These are phyloP conservation scores for Periophthalmodon schlosseri DNA, from an alignment of 2,113 vertebrate species.

Conservation along the genomic window DNA sequence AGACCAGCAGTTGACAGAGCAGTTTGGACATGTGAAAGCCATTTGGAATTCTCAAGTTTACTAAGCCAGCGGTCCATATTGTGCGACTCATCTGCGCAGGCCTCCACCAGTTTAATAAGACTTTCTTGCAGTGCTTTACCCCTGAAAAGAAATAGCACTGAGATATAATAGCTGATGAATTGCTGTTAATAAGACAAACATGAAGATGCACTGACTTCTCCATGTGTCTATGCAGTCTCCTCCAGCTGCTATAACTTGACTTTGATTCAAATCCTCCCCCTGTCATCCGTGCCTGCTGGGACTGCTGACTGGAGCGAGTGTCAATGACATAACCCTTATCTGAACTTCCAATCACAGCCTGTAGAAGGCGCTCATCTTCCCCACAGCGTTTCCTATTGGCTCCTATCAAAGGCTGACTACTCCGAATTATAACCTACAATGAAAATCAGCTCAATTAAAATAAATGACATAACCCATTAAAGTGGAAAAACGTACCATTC, in stretches of 20 bases:
- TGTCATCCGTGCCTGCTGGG: constrained; percentile 79
- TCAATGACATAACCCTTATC: constrained; percentile 81
- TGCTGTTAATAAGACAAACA: no score
- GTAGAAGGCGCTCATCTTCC: constrained; percentile 81
- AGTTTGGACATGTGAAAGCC: constrained; percentile 84
- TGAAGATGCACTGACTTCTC: constrained; percentile 75
- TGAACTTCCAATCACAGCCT: constrained; percentile 49
- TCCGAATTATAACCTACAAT: constrained; percentile 81
- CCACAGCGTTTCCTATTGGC: constrained; percentile 81
- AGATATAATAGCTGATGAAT: not conserved
- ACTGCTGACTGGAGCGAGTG: constrained; percentile 78
- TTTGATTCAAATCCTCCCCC: constrained; percentile 84
- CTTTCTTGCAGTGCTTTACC: constrained; percentile 85
- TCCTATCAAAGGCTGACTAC: constrained; percentile 82
- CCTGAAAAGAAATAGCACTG: constrained; percentile 55
- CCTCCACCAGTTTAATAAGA: constrained; percentile 79
- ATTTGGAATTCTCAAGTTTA: constrained; percentile 83
- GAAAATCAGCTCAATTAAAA: not conserved
- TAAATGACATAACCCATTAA: not conserved
- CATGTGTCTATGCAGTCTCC: constrained; percentile 79
- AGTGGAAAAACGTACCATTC: constrained; percentile 72
- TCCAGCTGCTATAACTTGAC: constrained; percentile 78
- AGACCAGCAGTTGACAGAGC: constrained; percentile 82
- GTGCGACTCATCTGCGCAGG: constrained; percentile 73
- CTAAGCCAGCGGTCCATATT: constrained; percentile 85